Percentiles rank a stretch among this genome's conserved stretches.
Evolutionary conservation across 2,797 vertebrate species (phyloP).

Genomic region (Telmatherina bonti): DNA sequence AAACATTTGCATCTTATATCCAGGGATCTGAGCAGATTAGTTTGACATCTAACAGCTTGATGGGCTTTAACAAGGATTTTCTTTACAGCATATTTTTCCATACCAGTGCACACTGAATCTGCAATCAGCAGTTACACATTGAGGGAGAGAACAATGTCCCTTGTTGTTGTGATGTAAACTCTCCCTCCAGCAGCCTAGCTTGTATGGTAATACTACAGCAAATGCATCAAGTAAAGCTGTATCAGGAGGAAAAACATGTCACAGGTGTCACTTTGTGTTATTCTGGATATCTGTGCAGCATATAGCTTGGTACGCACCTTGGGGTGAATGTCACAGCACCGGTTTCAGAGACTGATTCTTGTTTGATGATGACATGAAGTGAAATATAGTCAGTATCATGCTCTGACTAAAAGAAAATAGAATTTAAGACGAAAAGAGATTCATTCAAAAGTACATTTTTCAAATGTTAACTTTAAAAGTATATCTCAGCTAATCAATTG

Average conservation of each 20-base stretch:
- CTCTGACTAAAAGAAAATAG: slow-evolving; percentile 21
- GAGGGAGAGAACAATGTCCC: slow-evolving; percentile 25
- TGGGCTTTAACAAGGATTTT: slow-evolving; percentile 60
- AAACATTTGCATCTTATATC: slow-evolving; percentile 32
- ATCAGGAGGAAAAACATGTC: slow-evolving; percentile 32
- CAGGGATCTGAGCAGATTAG: slow-evolving; percentile 30
- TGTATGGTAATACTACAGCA: slow-evolving; percentile 48
- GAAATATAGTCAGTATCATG: slow-evolving; percentile 33
- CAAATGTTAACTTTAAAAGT: neutral
- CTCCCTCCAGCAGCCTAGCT: slow-evolving; percentile 21
- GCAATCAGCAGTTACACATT: slow-evolving; percentile 60
- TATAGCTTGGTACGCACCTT: slow-evolving; percentile 7
- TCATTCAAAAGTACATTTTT: neutral
- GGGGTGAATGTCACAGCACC: slow-evolving; percentile 32
- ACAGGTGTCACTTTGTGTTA: slow-evolving; percentile 54
- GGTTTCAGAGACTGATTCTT: slow-evolving; percentile 23
- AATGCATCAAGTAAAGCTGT: slow-evolving; percentile 41
- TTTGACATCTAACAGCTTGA: slow-evolving; percentile 53
- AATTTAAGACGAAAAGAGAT: neutral
- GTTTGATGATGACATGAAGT: slow-evolving; percentile 45
- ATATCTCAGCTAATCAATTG: slow-evolving; percentile 5
- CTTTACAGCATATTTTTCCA: slow-evolving; percentile 56
- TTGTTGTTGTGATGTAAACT: slow-evolving; percentile 33
- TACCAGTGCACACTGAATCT: slow-evolving; percentile 51
- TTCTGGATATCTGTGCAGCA: slow-evolving; percentile 20